Percentiles rank a stretch among this genome's conserved stretches.
Evolutionary conservation across 2,888 invertebrate species (phyloP).

Genomic region (Zelleria hepariella): DNA sequence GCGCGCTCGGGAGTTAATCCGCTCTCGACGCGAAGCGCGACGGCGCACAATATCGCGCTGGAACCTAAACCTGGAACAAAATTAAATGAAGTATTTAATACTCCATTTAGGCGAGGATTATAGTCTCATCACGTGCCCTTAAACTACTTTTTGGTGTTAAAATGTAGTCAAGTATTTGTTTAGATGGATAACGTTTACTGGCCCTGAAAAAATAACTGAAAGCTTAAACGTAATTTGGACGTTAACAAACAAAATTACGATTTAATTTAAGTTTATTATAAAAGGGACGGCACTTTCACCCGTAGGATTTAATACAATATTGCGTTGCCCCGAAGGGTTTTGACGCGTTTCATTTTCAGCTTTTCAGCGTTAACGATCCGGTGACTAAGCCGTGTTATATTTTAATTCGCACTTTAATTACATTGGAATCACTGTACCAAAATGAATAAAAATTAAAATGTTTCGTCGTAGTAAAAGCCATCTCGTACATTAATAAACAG

Average conservation of each 20-base stretch:
- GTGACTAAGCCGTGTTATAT: constrained; percentile 7
- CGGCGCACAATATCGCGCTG: not conserved
- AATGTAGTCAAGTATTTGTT: not conserved
- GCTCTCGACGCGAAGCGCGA: not conserved
- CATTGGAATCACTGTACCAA: too few relatives aligned
- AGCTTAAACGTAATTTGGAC: not conserved
- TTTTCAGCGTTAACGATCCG: constrained; percentile 15
- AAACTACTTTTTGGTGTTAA: not conserved
- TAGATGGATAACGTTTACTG: too few relatives aligned
- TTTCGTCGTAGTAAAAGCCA: too few relatives aligned
- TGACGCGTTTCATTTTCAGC: not conserved
- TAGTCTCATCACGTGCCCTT: not conserved
- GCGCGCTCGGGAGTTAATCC: constrained; percentile 11
- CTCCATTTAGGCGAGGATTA: not conserved
- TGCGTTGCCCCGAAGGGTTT: not conserved
- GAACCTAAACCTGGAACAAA: not conserved
- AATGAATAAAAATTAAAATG: not conserved
- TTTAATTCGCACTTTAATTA: constrained; percentile 43
- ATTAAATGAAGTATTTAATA: too few relatives aligned
- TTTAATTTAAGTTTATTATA: not conserved
- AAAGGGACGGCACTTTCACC: not conserved
- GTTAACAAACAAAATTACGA: not conserved
- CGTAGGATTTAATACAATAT: not conserved
- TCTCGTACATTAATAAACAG: too few relatives aligned
- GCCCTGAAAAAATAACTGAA: not conserved